Evolutionary conservation across 2,888 invertebrate genomes (phyloP).

Genomic region (Cybosia mesomella): DNA sequence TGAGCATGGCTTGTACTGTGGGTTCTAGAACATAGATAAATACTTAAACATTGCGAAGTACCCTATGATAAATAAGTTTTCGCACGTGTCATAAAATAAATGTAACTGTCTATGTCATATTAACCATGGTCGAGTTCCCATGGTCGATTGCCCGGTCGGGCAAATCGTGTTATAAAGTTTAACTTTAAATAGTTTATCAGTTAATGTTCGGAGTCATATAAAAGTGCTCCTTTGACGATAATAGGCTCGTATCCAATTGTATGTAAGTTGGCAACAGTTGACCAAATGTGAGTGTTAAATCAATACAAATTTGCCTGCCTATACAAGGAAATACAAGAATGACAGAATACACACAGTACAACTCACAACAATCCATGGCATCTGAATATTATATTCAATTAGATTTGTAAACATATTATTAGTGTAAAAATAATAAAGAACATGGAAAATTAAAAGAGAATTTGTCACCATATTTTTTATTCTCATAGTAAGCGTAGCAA

Average conservation of each 20-base stretch:
- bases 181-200: neutral
- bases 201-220: neutral
- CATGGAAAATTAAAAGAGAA: slow-evolving; percentile 2
- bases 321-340: neutral
- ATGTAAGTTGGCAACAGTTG: too few relatives aligned
- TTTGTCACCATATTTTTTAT: neutral
- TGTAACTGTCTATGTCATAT: too few relatives aligned
- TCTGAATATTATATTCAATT: neutral
- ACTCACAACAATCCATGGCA: too few relatives aligned
- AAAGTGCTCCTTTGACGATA: neutral
- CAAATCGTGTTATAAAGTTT: too few relatives aligned
- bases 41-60: neutral
- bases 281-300: too few relatives aligned
- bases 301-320: too few relatives aligned
- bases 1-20: neutral
- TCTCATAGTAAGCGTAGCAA: slow-evolving; percentile 35
- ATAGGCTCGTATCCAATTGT: neutral
- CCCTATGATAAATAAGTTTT: neutral
- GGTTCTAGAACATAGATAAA: neutral
- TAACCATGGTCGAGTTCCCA: neutral
- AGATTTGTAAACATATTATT: neutral
- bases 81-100: too few relatives aligned
- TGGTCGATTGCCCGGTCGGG: too few relatives aligned
- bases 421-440: neutral
- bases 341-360: neutral